phyloP scores from a whole-genome alignment of 2,113 vertebrate genomes.

The Siniperca knerii region DNA sequence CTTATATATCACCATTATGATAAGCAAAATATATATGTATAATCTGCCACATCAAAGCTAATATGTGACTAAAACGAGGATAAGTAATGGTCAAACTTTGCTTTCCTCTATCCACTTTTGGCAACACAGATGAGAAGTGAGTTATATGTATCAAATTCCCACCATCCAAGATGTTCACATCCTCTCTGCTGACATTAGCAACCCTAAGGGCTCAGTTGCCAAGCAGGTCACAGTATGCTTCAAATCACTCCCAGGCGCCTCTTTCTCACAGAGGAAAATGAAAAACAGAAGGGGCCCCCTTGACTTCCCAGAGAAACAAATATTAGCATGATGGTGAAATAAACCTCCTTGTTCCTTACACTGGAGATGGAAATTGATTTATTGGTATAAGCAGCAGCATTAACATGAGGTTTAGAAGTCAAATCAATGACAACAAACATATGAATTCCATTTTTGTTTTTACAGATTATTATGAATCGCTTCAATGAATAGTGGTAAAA shows the following conservation, averaged over 20 bases:
- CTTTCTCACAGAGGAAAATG: constrained; percentile 67
- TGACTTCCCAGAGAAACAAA: constrained; percentile 42
- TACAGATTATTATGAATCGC: constrained; percentile 26
- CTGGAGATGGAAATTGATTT: constrained; percentile 63
- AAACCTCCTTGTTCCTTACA: constrained; percentile 29
- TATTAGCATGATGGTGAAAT: constrained; percentile 36
- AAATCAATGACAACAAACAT: constrained; percentile 50
- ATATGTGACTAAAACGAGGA: not conserved
- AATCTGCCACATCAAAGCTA: not conserved
- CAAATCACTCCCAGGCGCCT: constrained; percentile 80
- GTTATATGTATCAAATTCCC: constrained; percentile 71
- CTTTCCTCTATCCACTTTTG: constrained; percentile 37
- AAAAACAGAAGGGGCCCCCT: constrained; percentile 48
- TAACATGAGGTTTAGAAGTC: constrained; percentile 42
- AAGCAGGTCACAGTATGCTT: constrained; percentile 77
- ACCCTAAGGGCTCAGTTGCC: constrained; percentile 74
- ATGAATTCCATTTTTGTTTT: constrained; percentile 20
- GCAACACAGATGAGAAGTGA: constrained; percentile 54
- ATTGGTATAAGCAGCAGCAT: constrained; percentile 72
- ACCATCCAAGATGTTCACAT: constrained; percentile 72
- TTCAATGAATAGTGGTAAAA: constrained; percentile 67
- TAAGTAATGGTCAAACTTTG: constrained; percentile 9
- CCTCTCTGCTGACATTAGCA: constrained; percentile 77
- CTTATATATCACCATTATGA: not conserved
- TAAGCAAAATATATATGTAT: not conserved